Percentiles rank a stretch among this genome's conserved stretches.
These are phyloP conservation scores for Cryptoblepharus egeriae DNA, from an alignment of 2,797 vertebrate genomes.

Conservation along the genomic window DNA sequence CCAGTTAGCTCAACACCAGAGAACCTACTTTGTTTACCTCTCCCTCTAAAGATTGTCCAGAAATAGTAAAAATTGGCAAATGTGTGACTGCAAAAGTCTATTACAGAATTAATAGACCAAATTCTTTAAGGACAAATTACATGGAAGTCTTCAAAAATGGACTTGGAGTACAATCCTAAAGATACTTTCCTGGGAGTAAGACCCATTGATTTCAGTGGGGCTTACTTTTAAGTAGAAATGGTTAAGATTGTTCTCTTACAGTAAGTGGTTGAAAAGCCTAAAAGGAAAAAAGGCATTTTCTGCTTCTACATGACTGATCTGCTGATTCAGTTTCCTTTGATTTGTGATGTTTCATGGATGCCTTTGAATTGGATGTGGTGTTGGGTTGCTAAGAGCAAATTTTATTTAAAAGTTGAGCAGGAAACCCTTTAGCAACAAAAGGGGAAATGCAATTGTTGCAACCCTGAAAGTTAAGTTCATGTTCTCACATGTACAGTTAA, in stretches of 20 bases:
- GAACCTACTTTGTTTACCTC: too few relatives aligned
- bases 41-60: too few relatives aligned
- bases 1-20: too few relatives aligned
- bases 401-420: rapidly evolving
- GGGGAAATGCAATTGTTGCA: neutral
- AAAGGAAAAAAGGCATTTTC: neutral
- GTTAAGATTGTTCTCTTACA: too few relatives aligned
- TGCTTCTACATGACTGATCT: rapidly evolving
- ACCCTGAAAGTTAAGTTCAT: neutral
- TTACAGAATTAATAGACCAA: neutral
- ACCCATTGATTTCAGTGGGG: too few relatives aligned
- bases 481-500: neutral
- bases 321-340: neutral
- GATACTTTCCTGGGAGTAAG: too few relatives aligned
- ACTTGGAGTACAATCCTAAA: too few relatives aligned
- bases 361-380: rapidly evolving
- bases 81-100: neutral
- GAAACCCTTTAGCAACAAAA: neutral
- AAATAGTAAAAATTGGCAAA: neutral
- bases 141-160: neutral
- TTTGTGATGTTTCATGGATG: slow-evolving; percentile 21
- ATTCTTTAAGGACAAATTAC: neutral
- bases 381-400: rapidly evolving
- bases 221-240: too few relatives aligned
- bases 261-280: too few relatives aligned